A percentile compares a stretch with the other conserved stretches of the same genome.
Conservation (phyloP, 2,113 vertebrate genomes). For the Calidris pygmaea region DNA sequence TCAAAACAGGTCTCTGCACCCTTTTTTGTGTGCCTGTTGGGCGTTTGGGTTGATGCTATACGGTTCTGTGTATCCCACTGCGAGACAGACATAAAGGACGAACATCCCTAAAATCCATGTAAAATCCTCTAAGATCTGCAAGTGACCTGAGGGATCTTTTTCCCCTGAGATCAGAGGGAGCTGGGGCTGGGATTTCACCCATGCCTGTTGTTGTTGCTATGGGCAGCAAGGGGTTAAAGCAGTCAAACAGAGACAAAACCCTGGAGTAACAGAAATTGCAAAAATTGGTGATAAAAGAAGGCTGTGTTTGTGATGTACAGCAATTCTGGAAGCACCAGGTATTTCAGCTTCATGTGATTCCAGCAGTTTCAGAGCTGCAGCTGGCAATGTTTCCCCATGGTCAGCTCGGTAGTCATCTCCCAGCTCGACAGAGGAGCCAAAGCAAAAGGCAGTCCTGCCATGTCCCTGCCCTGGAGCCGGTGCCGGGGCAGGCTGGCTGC, state of each 20-base stretch:
- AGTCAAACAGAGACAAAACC: neutral
- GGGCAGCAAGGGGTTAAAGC: neutral
- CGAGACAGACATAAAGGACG: neutral
- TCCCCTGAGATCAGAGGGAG: neutral
- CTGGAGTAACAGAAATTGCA: neutral
- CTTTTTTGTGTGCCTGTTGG: neutral
- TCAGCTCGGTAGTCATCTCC: neutral
- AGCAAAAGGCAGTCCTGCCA: neutral
- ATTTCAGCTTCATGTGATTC: neutral
- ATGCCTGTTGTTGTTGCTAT: neutral
- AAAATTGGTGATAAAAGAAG: neutral
- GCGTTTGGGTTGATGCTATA: neutral
- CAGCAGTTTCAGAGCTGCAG: neutral
- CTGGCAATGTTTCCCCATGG: neutral
- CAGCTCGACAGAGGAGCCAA: neutral
- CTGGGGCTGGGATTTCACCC: neutral
- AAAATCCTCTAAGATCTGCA: neutral
- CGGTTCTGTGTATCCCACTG: neutral
- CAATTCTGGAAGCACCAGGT: neutral
- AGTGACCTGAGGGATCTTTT: neutral
- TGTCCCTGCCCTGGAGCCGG: rapidly evolving
- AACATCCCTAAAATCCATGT: neutral
- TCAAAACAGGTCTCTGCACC: neutral
- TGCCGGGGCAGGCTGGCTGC: neutral
- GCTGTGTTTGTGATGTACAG: neutral